Conservation (phyloP, 2,113 vertebrate genomes). For the Otolemur garnettii region DNA sequence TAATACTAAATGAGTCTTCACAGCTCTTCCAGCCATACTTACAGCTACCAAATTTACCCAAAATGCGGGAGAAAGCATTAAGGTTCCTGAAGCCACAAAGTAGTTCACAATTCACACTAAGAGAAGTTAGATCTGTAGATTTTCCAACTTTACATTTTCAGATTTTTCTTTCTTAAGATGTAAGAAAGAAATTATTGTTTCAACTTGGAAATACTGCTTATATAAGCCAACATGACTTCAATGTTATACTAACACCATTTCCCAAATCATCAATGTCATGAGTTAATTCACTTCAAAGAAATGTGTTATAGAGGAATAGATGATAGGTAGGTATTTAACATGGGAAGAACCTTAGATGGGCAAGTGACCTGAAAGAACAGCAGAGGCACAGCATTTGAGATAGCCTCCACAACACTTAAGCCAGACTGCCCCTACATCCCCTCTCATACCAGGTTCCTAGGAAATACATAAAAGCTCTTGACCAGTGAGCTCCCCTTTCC, state of each 20-base stretch:
- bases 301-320: not conserved
- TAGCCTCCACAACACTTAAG: not conserved
- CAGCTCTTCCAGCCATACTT: not conserved
- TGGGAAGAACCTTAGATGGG: not conserved
- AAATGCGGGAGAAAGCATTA: not conserved
- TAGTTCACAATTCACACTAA: not conserved
- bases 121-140: not conserved
- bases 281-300: slow-evolving; percentile 25
- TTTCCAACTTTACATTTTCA: not conserved
- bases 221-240: slow-evolving; percentile 9
- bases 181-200: not conserved
- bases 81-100: not conserved
- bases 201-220: not conserved
- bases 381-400: not conserved
- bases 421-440: fast-evolving
- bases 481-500: not conserved
- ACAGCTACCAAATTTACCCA: not conserved
- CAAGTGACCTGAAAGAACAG: not conserved
- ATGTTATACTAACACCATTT: not conserved
- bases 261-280: not conserved
- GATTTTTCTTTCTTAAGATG: slow-evolving; percentile 1
- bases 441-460: not conserved
- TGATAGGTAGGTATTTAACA: not conserved
- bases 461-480: not conserved
- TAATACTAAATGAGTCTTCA: not conserved